Conservation (phyloP, 2,113 vertebrate species). For the Catagonus wagneri region DNA sequence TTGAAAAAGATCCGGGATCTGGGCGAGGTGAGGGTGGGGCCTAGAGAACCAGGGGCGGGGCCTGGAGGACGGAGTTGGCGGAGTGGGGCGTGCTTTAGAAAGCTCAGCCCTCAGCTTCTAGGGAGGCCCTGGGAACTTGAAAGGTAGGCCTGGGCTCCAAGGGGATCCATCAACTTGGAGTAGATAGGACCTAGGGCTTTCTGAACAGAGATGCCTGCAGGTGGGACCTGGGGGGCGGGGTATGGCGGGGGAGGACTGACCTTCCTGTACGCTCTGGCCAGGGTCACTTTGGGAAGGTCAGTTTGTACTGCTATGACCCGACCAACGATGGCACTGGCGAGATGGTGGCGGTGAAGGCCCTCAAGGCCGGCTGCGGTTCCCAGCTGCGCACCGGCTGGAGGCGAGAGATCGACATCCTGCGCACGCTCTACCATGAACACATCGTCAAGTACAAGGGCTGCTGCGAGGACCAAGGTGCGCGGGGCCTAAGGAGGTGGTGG, state of each 20-base stretch:
- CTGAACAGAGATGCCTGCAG: neutral
- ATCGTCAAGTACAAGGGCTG: constrained; percentile 97
- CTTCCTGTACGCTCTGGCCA: constrained; percentile 61
- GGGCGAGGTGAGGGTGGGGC: constrained; percentile 89
- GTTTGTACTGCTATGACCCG: constrained; percentile 94
- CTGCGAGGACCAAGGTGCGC: constrained; percentile 93
- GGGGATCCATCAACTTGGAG: neutral
- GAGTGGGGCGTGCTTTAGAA: neutral
- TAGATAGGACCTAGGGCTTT: neutral
- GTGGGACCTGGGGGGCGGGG: neutral
- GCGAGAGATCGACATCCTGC: constrained; percentile 95
- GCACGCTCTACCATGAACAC: constrained; percentile 92
- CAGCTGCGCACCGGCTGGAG: constrained; percentile 90
- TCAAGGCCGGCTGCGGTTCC: constrained; percentile 91
- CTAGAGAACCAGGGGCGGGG: too few species aligned
- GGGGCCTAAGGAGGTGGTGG: fast-evolving
- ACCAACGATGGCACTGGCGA: constrained; percentile 94
- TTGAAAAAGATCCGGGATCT: constrained; percentile 93
- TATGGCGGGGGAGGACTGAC: neutral
- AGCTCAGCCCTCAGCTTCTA: too few species aligned
- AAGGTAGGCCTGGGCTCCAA: neutral
- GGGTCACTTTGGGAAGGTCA: constrained; percentile 97
- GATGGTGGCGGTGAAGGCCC: constrained; percentile 94
- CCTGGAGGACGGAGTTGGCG: neutral
- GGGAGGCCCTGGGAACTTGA: neutral